Conservation (phyloP, 2,888 invertebrate species). For the Plebejus anna region DNA sequence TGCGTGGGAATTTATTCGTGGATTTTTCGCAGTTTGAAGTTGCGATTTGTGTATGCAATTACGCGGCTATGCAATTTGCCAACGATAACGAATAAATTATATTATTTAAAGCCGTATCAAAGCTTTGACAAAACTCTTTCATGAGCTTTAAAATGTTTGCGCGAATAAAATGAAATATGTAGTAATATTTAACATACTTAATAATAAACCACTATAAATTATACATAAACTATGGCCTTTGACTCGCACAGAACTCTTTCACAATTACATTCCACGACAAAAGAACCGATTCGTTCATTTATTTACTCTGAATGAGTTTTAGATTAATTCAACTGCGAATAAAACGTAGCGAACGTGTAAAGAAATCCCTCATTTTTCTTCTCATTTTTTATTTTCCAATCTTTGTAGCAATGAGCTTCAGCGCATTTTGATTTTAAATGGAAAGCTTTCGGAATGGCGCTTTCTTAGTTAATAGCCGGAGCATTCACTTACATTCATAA, state of each 20-base stretch:
- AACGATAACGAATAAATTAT: neutral
- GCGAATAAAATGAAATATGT: neutral
- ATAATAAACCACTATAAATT: neutral
- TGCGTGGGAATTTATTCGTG: neutral
- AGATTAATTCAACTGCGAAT: neutral
- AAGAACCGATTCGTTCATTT: neutral
- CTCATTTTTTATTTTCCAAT: constrained; percentile 6
- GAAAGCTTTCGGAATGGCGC: constrained; percentile 1
- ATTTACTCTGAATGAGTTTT: neutral
- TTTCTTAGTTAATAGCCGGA: constrained; percentile 16
- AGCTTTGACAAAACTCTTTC: neutral
- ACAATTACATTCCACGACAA: neutral
- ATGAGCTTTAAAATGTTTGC: neutral
- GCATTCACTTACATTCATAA: constrained; percentile 22
- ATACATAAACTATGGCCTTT: neutral
- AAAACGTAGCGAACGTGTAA: neutral
- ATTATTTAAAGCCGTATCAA: constrained; percentile 2
- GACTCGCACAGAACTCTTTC: neutral
- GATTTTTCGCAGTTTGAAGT: neutral
- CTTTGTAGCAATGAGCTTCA: constrained; percentile 9
- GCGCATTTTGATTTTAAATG: constrained; percentile 21
- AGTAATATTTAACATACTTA: neutral
- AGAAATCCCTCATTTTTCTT: constrained; percentile 6
- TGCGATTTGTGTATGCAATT: neutral
- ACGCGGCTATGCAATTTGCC: neutral